Evolutionary conservation across 2,113 vertebrate species (phyloP), one percentile per base, ranked within the genome.

Genomic region (Pangasianodon gigas): DNA sequence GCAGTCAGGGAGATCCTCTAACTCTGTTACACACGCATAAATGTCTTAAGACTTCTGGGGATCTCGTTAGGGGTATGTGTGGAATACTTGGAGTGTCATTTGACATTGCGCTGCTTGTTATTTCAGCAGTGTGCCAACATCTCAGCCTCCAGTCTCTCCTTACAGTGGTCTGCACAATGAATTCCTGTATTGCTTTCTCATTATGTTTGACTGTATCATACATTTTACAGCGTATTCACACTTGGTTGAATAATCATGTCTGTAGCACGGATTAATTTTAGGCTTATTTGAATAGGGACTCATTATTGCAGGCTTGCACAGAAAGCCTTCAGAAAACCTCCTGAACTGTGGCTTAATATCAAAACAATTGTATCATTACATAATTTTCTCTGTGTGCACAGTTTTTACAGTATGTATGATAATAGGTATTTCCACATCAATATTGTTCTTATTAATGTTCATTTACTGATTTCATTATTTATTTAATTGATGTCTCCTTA

Each of bases 1-100:
- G 54, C 44, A 79, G 18, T 88, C 19, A n/a, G 21, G 13, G 46
- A 85, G 51, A 56, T 56, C 56, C 4, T 48, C 21, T 71, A 71
- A 77, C 60, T 37, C 75, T 29, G 2, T 37, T 71, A 86, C 87
- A 91, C 84, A 87, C 85, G 32, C 62, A 88, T 69, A 79, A 37
- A 67, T 16, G 37, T 44, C 48, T 48, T 18, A 51, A 32, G 44
- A 41, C 65, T 46, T 84, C 46, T 65, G 44, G 32, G 24, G 26
- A 56, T 86, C 81, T 87, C 65, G n/a, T 37, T 54, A 51, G 51
- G 65, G 71, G 26, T n/a, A n/a, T 74, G 87, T 87, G 88, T 79
- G 67, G 74, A 87, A 65, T 52, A 51, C 48, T 56, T 79, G 24
- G 10, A 2, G 14, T 84, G 44, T 77, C 67, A 54, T 80, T 85